Conservation (phyloP, 2,888 invertebrate genomes). For the Bembecia ichneumoniformis region DNA sequence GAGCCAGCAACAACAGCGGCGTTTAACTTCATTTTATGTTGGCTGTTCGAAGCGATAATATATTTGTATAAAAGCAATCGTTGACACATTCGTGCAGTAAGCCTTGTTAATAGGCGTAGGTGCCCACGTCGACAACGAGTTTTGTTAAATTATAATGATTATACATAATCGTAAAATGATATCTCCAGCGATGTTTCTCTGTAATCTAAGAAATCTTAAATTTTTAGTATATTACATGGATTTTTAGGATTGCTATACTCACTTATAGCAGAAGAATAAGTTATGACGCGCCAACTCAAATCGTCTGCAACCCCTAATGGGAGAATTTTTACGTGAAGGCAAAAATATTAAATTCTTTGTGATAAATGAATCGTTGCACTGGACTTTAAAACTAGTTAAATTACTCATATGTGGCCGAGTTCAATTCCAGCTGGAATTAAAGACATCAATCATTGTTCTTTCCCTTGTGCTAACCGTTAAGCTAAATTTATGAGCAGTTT, state of each 20-base stretch:
- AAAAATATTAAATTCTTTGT: conserved; percentile 48
- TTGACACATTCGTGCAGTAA: not conserved
- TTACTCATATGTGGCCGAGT: conserved; percentile 32
- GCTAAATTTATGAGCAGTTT: conserved; percentile 1
- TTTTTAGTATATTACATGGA: too few species aligned
- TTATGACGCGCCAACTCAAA: not conserved
- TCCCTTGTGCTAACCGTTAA: conserved; percentile 3
- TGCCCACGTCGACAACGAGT: not conserved
- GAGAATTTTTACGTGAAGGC: conserved; percentile 28
- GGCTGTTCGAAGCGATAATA: not conserved
- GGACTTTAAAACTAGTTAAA: conserved; percentile 36
- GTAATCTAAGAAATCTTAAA: too few species aligned
- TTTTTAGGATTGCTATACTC: too few species aligned
- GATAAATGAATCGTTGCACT: conserved; percentile 29
- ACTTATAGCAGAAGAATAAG: too few species aligned
- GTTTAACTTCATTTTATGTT: not conserved
- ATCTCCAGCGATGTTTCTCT: too few species aligned
- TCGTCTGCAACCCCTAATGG: not conserved
- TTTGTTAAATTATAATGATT: too few species aligned
- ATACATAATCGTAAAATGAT: not conserved
- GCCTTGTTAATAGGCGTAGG: not conserved
- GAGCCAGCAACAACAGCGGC: not conserved
- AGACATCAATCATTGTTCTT: conserved; percentile 31
- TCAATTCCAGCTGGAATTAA: conserved; percentile 20
- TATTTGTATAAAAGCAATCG: not conserved